Evolutionary conservation across 2,888 invertebrate genomes (phyloP), one percentile per base, ranked within the genome.

Genomic region (Drosophila algonquin): DNA sequence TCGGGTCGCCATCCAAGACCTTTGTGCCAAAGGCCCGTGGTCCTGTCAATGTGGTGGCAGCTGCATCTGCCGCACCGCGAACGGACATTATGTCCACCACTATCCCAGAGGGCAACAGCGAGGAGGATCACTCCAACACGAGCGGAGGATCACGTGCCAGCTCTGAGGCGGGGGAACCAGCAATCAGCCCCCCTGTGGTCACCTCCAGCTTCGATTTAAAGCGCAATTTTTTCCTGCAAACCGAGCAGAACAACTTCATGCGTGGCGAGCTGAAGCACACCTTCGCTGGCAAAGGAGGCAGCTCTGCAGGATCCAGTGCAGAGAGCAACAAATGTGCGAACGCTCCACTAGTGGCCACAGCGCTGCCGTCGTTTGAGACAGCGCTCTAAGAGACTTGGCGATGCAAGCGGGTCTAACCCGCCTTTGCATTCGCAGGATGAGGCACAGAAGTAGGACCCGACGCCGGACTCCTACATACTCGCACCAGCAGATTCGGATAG

Each of bases 31-130:
- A 96, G 89, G 92, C 96, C 45, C 89, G 91, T 56, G 92, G 95
- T 74, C 95, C 95, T 0, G 75, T 71, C 3, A 94, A 94, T 27
- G 69, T 70, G 14, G 72, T 73, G 12, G 71, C 77, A 6, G 85
- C 80, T 32, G 81, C 87, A 8, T 80, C 81, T 30, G 79, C 85
- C 1, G 81, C 87, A 50, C 84, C 89, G 51, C 93, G 97, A 82
- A 96, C 96, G 24, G 96, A 97, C 87, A 96, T 97, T 59, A 94
- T 97, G 89, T 96, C 97, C 48, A 96, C 96, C 52, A 96, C 97
- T 64, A 97, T 97, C 91, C 95, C 95, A 47, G 97, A 97, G 93
- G 97, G 95, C 79, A 93, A 94, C 85, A 86, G 96, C 87, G 96
- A 96, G 89, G 95, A 95, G 88, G 97, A 97, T 88, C 91, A 89